Conservation (phyloP, 2,797 vertebrate genomes). For the Coracias cyanogaster region DNA sequence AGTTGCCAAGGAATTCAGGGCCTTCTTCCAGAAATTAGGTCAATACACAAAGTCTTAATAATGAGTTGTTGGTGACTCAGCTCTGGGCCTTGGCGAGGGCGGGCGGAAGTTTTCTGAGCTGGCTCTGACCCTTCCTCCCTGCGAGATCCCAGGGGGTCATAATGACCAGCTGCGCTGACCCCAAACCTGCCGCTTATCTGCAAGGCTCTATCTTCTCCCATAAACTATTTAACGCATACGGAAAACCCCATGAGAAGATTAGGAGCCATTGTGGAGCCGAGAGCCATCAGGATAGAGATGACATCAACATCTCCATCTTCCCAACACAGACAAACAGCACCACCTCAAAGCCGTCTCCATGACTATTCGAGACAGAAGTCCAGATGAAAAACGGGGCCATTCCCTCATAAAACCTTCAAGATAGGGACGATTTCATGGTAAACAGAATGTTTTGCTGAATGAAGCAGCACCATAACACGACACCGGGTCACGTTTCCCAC, state of each 20-base stretch:
- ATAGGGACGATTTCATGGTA: rapidly evolving
- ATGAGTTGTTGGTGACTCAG: neutral
- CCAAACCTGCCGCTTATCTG: neutral
- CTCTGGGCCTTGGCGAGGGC: neutral
- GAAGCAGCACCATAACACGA: rapidly evolving
- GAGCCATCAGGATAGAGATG: neutral
- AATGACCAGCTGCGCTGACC: neutral
- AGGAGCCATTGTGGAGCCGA: rapidly evolving
- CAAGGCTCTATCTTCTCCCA: neutral
- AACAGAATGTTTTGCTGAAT: rapidly evolving
- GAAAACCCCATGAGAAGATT: rapidly evolving
- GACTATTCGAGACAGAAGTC: rapidly evolving
- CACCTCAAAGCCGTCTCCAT: rapidly evolving
- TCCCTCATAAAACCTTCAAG: neutral
- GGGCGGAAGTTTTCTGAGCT: neutral
- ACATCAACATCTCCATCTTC: neutral
- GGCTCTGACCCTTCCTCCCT: neutral
- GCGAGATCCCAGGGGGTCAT: neutral
- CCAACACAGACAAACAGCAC: neutral
- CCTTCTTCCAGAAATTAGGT: neutral
- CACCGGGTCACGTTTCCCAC: rapidly evolving
- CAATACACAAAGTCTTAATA: neutral
- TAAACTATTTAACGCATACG: rapidly evolving
- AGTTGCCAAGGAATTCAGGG: conserved; percentile 11
- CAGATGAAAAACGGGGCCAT: neutral